Base-by-base conservation (phyloP, 2,888 invertebrate genomes). In the Diloba caeruleocephala region DNA sequence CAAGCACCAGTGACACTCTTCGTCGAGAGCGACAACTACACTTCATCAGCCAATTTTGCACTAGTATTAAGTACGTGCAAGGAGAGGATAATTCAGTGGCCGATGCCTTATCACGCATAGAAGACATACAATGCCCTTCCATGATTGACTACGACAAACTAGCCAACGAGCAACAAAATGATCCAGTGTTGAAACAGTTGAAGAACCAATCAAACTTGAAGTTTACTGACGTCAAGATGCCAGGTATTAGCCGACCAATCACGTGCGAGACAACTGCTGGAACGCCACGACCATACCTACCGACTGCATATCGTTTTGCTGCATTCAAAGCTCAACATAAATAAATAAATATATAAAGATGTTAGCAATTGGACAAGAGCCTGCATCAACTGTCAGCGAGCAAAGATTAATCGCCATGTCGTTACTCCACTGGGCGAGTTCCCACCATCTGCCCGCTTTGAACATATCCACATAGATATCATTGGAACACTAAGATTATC, bases 31-130 rank as follows among this genome's bases (percentile, higher is more conserved):
- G n/a, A n/a, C n/a, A n/a, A n/a, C n/a, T n/a, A n/a, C n/a, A n/a
- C n/a, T n/a, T n/a, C n/a, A n/a, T n/a, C n/a, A n/a, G n/a, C n/a
- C n/a, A n/a, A n/a, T n/a, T n/a, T n/a, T n/a, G n/a, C n/a, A n/a
- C n/a, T n/a, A n/a, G n/a, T n/a, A n/a, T n/a, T n/a, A n/a, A n/a
- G n/a, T n/a, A n/a, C n/a, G n/a, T n/a, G n/a, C n/a, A n/a, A n/a
- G n/a, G 6, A 36, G 58, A 9, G 38, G 66, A 5, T 56, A 53
- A 7, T 36, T 60, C 5, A 2, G 59, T 57, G 1, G 69, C 66
- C 14, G 66, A 66, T 19, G 49, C 65, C 0, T 28, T 71, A 39
- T 71, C 65, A 12, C 39, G 63, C 0, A 44, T 65, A 1, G 52
- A 56, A 31, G 54, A 52, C 3, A 60, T 66, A 13, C 19, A 38